phyloP scores from a whole-genome alignment of 2,888 invertebrate genomes.

The Macaria notata region DNA sequence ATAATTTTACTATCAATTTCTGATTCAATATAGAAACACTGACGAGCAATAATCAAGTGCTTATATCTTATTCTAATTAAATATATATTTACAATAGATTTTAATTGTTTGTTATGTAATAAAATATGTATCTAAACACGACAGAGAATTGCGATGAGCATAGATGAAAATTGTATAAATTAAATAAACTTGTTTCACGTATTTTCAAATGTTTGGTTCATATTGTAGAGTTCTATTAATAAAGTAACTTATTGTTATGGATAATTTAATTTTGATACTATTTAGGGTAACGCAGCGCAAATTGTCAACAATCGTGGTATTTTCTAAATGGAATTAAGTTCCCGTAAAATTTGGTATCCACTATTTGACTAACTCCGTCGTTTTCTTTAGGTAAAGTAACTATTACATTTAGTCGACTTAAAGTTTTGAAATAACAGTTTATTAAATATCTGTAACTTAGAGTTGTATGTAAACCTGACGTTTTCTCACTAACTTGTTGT shows the following conservation, averaged over 20 bases:
- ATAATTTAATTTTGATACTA: conserved; percentile 40
- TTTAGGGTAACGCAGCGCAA: conserved; percentile 46
- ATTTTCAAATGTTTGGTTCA: conserved; percentile 77
- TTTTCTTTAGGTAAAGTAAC: conserved; percentile 65
- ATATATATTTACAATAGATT: conserved; percentile 39
- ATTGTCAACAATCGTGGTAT: conserved; percentile 49
- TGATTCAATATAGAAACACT: conserved; percentile 18
- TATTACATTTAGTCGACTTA: conserved; percentile 59
- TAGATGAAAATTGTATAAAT: conserved; percentile 47
- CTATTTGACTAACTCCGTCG: conserved; percentile 36
- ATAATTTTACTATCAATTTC: conserved; percentile 42
- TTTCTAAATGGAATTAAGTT: conserved; percentile 80
- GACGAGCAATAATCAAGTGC: conserved; percentile 47
- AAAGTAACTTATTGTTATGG: conserved; percentile 43
- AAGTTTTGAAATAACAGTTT: conserved; percentile 56
- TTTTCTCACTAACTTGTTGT: conserved; percentile 67
- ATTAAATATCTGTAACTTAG: conserved; percentile 63
- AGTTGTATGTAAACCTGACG: conserved; percentile 62
- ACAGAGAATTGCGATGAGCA: conserved; percentile 68
- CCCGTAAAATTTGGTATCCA: conserved; percentile 61
- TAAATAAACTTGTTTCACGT: conserved; percentile 69
- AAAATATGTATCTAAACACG: conserved; percentile 19
- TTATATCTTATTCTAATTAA: conserved; percentile 33
- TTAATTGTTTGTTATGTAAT: conserved; percentile 28
- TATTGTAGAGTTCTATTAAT: conserved; percentile 39